A percentile compares a stretch with the other conserved stretches of the same genome.
phyloP scores from a whole-genome alignment of 2,113 vertebrate species.

The Amblyopsis rosae region DNA sequence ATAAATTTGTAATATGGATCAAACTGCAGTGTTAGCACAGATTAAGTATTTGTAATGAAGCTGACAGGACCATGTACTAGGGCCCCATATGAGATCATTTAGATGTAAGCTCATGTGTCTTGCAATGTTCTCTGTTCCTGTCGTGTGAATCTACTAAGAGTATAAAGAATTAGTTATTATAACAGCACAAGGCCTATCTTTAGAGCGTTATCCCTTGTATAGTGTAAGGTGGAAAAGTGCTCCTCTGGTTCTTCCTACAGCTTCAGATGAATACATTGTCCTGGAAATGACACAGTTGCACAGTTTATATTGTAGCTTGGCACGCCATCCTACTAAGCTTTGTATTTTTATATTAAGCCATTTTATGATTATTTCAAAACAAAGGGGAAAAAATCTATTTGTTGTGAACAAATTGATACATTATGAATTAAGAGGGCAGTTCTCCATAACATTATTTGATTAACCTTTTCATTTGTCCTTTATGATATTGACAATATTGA shows the following conservation, averaged over 20 bases:
- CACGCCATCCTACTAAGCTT: not conserved
- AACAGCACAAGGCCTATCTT: constrained; percentile 49
- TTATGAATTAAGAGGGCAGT: constrained; percentile 22
- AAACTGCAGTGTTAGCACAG: constrained; percentile 77
- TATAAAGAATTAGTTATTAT: constrained; percentile 64
- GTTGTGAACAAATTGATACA: constrained; percentile 28
- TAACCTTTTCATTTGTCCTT: constrained; percentile 43
- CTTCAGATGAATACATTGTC: too few relatives aligned
- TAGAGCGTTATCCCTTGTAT: constrained; percentile 25
- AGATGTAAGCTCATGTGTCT: constrained; percentile 29
- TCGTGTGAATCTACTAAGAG: constrained; percentile 51
- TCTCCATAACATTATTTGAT: constrained; percentile 45
- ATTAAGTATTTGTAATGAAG: constrained; percentile 81
- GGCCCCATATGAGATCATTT: constrained; percentile 67
- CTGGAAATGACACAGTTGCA: not conserved
- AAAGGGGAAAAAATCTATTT: constrained; percentile 32
- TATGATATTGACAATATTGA: too few relatives aligned
- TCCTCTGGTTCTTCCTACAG: not conserved
- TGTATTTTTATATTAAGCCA: constrained; percentile 17
- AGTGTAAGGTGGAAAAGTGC: not conserved
- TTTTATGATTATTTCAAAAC: constrained; percentile 11
- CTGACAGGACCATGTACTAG: constrained; percentile 71
- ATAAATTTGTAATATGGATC: constrained; percentile 78
- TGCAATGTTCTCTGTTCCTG: constrained; percentile 46
- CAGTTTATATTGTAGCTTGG: constrained; percentile 5